Conservation (phyloP, 2,888 invertebrate genomes). For the Chrysolina haemoptera region DNA sequence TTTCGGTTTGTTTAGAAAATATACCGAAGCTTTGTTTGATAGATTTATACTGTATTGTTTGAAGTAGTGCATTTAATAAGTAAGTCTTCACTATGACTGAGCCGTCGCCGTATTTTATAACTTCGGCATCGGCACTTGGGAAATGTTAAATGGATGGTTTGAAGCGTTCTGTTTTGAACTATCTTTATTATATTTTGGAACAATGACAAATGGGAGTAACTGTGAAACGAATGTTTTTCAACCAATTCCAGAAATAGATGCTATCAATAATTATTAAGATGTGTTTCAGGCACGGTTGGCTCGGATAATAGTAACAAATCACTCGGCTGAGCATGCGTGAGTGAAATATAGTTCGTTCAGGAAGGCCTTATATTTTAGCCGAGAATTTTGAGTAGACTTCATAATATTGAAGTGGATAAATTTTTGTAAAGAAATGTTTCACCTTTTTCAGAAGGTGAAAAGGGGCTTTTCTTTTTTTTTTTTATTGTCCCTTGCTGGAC, state of each 20-base stretch:
- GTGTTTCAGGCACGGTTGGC: background rate
- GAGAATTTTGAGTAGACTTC: too few relatives aligned
- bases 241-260: background rate
- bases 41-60: conserved; percentile 32
- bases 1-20: conserved; percentile 23
- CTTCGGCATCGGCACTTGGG: conserved; percentile 19
- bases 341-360: too few relatives aligned
- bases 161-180: background rate
- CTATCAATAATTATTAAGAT: background rate
- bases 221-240: background rate
- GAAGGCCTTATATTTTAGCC: too few relatives aligned
- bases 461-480: too few relatives aligned
- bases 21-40: conserved; percentile 29
- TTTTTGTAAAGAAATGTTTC: too few relatives aligned
- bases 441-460: too few relatives aligned
- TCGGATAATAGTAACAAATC: too few relatives aligned
- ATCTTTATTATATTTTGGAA: conserved; percentile 5
- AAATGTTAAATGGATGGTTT: conserved; percentile 23
- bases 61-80: conserved; percentile 31
- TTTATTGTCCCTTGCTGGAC: too few relatives aligned
- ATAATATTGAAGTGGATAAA: too few relatives aligned
- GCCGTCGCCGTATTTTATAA: conserved; percentile 16
- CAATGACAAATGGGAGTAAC: conserved; percentile 11
- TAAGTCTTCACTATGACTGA: conserved; percentile 8
- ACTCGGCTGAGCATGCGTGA: too few relatives aligned